Evolutionary conservation across 1,140 invertebrate species (phyloP), one percentile per base, ranked within the genome.

Genomic region (Venturia canescens): DNA sequence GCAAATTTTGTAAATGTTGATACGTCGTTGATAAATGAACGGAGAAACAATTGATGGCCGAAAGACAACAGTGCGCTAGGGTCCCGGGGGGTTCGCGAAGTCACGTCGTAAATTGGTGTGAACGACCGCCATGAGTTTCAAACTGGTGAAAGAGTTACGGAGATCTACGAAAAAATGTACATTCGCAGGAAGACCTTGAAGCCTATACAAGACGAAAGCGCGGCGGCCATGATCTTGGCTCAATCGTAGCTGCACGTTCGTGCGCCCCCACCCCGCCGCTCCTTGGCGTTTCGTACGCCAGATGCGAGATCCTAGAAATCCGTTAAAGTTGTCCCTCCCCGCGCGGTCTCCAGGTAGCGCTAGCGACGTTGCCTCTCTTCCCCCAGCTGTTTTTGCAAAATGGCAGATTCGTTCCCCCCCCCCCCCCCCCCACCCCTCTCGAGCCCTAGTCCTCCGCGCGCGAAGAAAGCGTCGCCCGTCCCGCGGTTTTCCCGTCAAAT

Each of bases 81-180:
- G 38, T 44, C 38, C 11, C 38, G 38, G 11, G 11, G 18, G 21
- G 53, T 57, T 57, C 53, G 5, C 21, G 21, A n/a, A n/a, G 21
- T 23, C 53, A 57, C 18, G 13, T 57, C 53, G 21, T 57, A 23
- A 57, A 57, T 57, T 57, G 53, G 21, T 23, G 53, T n/a, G 53
- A 57, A 57, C 21, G 18, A 57, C 53, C 21, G 53, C 5, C 53
- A 57, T 23, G 53, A 57, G 53, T 3, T 57, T 23, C 4, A 23
- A 57, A n/a, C 5, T 18, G 53, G 50, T 60, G 71, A 81, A 34
- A 69, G 34, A 50, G 29, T 44, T 44, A 44, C 13, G 38, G 11
- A 44, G 38, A 44, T 44, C 38, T 44, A 44, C 38, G 44, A 74
- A 79, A 76, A 74, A 79, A 76, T 74, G 60, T n/a, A 57, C 21